Evolutionary conservation across 2,888 invertebrate genomes (phyloP).

Genomic region (Hyppa rectilinea): DNA sequence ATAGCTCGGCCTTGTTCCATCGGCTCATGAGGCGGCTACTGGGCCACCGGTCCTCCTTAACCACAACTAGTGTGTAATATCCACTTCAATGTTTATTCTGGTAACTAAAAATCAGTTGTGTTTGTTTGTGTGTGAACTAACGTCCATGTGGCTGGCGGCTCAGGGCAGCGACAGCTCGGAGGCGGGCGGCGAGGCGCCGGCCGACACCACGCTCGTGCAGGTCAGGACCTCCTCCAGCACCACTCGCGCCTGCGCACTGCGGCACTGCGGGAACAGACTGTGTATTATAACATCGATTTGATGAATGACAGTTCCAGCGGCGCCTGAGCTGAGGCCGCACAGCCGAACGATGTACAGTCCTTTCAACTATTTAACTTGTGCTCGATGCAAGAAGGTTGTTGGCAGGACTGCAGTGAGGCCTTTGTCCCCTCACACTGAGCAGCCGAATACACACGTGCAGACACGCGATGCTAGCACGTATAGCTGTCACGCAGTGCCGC

Average conservation of each 20-base stretch:
- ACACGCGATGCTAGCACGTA: too few relatives aligned
- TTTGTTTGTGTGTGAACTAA: slow-evolving; percentile 27
- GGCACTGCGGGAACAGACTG: too few relatives aligned
- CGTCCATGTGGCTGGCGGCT: slow-evolving; percentile 28
- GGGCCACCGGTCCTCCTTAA: too few relatives aligned
- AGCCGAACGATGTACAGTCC: neutral
- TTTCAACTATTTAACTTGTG: too few relatives aligned
- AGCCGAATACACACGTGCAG: neutral
- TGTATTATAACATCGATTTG: neutral
- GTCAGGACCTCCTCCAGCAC: slow-evolving; percentile 45
- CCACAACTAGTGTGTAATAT: too few relatives aligned
- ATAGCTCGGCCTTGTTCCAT: too few relatives aligned
- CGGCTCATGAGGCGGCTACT: too few relatives aligned
- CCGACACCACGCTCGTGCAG: slow-evolving; percentile 62
- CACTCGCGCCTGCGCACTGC: neutral
- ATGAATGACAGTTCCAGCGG: neutral
- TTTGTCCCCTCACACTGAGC: neutral
- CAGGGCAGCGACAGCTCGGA: slow-evolving; percentile 86
- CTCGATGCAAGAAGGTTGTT: neutral
- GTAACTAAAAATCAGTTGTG: neutral
- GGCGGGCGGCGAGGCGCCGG: slow-evolving; percentile 68
- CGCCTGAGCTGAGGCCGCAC: neutral
- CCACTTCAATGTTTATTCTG: too few relatives aligned
- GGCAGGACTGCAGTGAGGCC: neutral
- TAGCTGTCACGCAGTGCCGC: neutral